Evolutionary conservation across 2,797 vertebrate species (phyloP), one percentile per base, ranked within the genome.

Genomic region (Cetoscarus ocellatus): DNA sequence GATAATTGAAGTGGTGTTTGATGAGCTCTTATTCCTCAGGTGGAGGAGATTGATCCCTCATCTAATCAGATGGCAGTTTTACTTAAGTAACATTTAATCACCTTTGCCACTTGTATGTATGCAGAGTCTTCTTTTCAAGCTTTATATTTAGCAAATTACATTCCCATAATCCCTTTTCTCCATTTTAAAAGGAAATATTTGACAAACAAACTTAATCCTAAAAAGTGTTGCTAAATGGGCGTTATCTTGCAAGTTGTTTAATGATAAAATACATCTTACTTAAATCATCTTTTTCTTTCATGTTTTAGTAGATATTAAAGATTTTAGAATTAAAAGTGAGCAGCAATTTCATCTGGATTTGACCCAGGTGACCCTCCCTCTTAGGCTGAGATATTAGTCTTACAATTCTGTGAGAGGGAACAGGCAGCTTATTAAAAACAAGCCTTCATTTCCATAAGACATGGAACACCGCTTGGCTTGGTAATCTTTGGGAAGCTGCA

Each of bases 401-500:
- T 75, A 85, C 75, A 83, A 91, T 80, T 80, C 67, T 77, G 75
- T 45, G 81, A 83, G 85, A 87, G 64, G 58, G 73, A 80, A 79
- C 73, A 79, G 79, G 77, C 77, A 91, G 83, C 87, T 87, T 92
- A 91, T 93, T 94, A 93, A 93, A 90, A 92, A 90, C 88, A 86
- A 90, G 85, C 82, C 75, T 86, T 92, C 88, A 94, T 95, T 94
- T 91, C 65, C 91, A 91, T 92, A 91, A 93, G 82, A 93, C 85
- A 89, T 85, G 91, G 86, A 66, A 81, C 77, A 81, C 83, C 80
- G 92, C 86, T 90, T 91, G 86, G 78, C 89, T 89, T 90, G 83
- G 85, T 92, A 92, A 94, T 93, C 88, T 91, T 82, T 77, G 34
- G 62, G 70, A 86, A 86, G 82, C 78, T 84, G 65, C 77, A 57